Evolutionary conservation across 2,888 invertebrate species (phyloP).

Genomic region (Mythimna lalbum): DNA sequence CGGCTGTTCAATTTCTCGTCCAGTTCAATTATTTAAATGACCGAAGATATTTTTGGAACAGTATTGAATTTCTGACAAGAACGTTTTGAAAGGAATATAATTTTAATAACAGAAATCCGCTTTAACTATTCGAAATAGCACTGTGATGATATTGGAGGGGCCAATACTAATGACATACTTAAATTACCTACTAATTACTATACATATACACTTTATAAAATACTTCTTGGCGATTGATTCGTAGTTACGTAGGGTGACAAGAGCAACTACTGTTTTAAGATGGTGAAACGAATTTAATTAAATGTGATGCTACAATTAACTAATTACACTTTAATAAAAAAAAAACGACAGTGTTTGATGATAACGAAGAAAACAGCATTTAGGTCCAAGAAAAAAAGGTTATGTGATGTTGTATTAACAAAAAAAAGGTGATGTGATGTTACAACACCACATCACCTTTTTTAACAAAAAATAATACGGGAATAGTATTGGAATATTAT

Average conservation of each 20-base stretch:
- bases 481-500: background rate
- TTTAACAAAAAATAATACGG: constrained; percentile 6
- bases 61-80: constrained; percentile 9
- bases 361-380: background rate
- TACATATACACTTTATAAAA: no score
- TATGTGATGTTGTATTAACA: background rate
- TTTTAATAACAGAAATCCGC: background rate
- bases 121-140: background rate
- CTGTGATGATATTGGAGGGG: background rate
- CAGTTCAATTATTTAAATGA: constrained; percentile 24
- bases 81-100: background rate
- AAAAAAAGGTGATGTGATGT: background rate
- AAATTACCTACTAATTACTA: no score
- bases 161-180: background rate
- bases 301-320: background rate
- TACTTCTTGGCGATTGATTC: background rate
- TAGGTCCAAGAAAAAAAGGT: background rate
- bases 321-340: background rate
- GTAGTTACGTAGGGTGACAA: background rate
- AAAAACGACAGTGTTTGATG: background rate
- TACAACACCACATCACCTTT: no score
- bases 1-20: constrained; percentile 23
- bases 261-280: constrained; percentile 1
- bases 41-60: constrained; percentile 25
- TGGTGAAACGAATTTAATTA: background rate